phyloP scores from a whole-genome alignment of 2,888 invertebrate species.

The Orthosia gracilis region DNA sequence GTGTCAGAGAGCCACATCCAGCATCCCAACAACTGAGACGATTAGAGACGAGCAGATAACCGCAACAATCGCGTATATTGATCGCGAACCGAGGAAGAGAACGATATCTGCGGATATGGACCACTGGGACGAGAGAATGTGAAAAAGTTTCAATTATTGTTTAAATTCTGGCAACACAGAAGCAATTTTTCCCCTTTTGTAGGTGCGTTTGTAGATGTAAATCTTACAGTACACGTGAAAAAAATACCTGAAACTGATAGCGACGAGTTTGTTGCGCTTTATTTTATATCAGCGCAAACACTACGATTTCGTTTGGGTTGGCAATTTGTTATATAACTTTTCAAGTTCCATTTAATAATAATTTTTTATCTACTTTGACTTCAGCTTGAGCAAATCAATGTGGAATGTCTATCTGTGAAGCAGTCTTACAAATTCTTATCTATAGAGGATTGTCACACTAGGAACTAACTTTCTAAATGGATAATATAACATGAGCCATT shows the following conservation, averaged over 20 bases:
- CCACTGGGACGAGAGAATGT: conserved; percentile 27
- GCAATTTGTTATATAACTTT: too few species aligned
- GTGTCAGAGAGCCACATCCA: conserved; percentile 40
- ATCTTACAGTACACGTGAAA: background rate
- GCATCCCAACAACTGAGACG: conserved; percentile 17
- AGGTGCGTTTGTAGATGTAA: background rate
- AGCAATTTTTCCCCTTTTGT: background rate
- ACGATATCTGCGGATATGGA: conserved; percentile 24
- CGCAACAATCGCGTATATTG: conserved; percentile 43
- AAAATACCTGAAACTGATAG: background rate
- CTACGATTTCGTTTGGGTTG: too few species aligned
- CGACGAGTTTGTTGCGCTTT: background rate
- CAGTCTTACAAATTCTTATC: too few species aligned
- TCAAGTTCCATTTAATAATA: too few species aligned
- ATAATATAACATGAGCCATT: too few species aligned
- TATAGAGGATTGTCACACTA: too few species aligned
- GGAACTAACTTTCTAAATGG: too few species aligned
- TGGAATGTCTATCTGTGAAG: too few species aligned
- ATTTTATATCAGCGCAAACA: background rate
- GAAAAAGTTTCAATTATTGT: conserved; percentile 28
- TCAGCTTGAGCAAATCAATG: too few species aligned
- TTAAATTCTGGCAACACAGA: conserved; percentile 6
- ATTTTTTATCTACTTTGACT: too few species aligned
- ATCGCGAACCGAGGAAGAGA: conserved; percentile 25
- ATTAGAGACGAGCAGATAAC: conserved; percentile 50